These are phyloP conservation scores for Corythornis cristatus DNA, from an alignment of 2,113 vertebrate genomes.

Conservation along the genomic window DNA sequence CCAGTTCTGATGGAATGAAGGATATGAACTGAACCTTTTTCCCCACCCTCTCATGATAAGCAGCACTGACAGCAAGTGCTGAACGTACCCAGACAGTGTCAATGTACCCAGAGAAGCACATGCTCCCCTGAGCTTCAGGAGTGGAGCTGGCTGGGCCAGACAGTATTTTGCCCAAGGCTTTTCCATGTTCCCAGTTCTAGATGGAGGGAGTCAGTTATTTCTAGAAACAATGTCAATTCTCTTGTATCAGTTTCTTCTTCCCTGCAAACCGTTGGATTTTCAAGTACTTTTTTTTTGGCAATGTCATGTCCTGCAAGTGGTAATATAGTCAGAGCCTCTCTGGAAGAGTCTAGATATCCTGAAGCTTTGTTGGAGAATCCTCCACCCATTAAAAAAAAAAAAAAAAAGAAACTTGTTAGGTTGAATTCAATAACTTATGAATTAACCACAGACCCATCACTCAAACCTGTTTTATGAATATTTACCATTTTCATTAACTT, in stretches of 20 bases:
- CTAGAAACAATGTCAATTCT: background rate
- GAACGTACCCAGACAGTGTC: background rate
- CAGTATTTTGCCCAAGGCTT: background rate
- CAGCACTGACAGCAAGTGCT: background rate
- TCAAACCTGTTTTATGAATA: background rate
- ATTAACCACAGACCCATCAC: background rate
- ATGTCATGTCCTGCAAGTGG: background rate
- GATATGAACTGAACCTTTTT: background rate
- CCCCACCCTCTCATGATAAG: background rate
- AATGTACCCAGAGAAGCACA: background rate
- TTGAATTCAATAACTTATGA: background rate
- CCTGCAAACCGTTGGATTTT: background rate
- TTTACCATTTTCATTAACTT: background rate
- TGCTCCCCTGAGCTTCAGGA: background rate
- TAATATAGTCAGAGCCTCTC: background rate
- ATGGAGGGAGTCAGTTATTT: background rate
- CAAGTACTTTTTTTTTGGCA: background rate
- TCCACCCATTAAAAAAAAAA: background rate
- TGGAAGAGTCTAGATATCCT: background rate
- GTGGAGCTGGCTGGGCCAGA: background rate
- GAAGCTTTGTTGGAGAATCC: background rate
- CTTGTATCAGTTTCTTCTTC: background rate
- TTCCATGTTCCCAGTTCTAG: background rate
- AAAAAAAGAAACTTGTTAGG: background rate
- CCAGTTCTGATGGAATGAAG: fast-evolving